Evolutionary conservation across 2,113 vertebrate species (phyloP).

Genomic region (Boulengerochromis microlepis): DNA sequence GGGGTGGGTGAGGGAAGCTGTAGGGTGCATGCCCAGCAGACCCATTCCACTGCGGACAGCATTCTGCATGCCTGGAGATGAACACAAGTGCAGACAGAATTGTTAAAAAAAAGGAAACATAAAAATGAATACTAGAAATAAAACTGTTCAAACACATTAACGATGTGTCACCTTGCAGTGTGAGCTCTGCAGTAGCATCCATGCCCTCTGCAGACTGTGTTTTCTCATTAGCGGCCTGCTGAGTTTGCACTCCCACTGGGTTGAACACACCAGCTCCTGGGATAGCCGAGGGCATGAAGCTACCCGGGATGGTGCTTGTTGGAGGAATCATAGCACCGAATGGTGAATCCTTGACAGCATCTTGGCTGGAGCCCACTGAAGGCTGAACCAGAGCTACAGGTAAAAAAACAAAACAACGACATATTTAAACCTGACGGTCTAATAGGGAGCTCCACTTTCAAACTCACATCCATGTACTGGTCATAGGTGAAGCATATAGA

Average conservation of each 20-base stretch:
- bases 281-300: constrained; percentile 81
- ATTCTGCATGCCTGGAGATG: constrained; percentile 79
- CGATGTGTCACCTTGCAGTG: constrained; percentile 77
- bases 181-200: constrained; percentile 77
- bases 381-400: constrained; percentile 75
- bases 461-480: neutral
- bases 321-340: constrained; percentile 84
- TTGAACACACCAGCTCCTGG: constrained; percentile 82
- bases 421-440: neutral
- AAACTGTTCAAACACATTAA: neutral
- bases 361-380: constrained; percentile 79
- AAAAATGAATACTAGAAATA: neutral
- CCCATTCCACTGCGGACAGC: constrained; percentile 82
- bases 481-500: neutral
- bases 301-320: constrained; percentile 77
- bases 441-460: neutral
- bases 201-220: constrained; percentile 77
- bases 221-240: constrained; percentile 77
- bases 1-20: constrained; percentile 78
- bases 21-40: constrained; percentile 87
- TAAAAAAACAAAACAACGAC: neutral
- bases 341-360: constrained; percentile 82
- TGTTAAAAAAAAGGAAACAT: neutral
- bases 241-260: constrained; percentile 72
- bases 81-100: neutral